Conservation (phyloP, 2,113 vertebrate species). For the Ibidorhyncha struthersii region DNA sequence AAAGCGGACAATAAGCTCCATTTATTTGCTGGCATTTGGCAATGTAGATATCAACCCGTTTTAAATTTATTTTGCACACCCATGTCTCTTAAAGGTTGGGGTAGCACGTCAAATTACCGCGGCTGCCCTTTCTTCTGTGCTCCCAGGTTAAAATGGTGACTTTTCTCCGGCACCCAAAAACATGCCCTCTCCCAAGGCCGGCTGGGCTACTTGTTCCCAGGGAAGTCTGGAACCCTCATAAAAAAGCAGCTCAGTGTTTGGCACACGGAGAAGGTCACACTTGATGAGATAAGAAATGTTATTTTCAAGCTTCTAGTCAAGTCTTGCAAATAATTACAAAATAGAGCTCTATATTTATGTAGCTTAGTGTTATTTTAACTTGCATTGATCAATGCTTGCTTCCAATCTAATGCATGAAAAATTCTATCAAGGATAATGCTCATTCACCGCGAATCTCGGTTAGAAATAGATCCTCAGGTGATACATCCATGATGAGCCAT, state of each 20-base stretch:
- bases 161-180: neutral
- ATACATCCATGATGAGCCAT: neutral
- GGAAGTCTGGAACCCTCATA: neutral
- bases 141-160: neutral
- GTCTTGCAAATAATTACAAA: constrained; percentile 19
- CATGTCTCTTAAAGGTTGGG: neutral
- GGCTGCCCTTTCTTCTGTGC: neutral
- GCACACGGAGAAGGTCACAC: neutral
- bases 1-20: neutral
- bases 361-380: neutral
- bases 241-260: neutral
- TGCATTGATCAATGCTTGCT: neutral
- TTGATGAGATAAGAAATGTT: neutral
- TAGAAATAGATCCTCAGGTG: constrained; percentile 31
- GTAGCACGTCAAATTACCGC: neutral
- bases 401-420: neutral
- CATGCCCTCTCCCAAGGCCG: neutral
- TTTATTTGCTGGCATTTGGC: neutral
- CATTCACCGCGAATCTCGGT: neutral
- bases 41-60: neutral
- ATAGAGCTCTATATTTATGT: neutral
- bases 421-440: neutral
- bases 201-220: neutral
- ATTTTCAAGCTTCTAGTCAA: constrained; percentile 3
- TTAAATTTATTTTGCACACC: neutral